Evolutionary conservation across 2,113 vertebrate species (phyloP).

Genomic region (Heteronetta atricapilla): DNA sequence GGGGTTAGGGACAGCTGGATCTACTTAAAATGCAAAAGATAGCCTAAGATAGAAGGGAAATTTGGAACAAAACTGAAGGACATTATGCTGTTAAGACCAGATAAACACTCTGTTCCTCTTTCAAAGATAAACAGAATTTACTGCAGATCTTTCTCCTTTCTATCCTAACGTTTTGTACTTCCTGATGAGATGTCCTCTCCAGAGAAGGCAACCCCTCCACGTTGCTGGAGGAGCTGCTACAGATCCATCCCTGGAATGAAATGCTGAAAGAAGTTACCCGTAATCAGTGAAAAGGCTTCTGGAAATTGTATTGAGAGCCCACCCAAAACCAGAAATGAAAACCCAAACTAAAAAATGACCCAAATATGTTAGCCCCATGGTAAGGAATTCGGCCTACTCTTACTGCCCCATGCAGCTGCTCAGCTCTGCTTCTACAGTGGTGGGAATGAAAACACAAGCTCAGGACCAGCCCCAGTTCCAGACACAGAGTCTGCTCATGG

Average conservation of each 20-base stretch:
- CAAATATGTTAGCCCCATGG: not conserved
- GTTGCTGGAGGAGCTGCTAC: not conserved
- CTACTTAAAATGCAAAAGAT: not conserved
- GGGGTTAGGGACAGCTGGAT: not conserved
- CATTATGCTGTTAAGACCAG: not conserved
- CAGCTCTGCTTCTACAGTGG: not conserved
- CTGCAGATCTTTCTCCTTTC: not conserved
- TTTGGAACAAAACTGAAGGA: not conserved
- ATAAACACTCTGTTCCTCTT: not conserved
- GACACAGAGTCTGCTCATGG: not conserved
- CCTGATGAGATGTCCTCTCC: not conserved
- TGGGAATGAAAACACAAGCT: not conserved
- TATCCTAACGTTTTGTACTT: not conserved
- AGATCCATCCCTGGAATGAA: not conserved
- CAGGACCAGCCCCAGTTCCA: not conserved
- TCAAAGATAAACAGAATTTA: conserved; percentile 5
- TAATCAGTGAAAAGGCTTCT: not conserved
- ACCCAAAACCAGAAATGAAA: too few relatives aligned
- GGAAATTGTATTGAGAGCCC: not conserved
- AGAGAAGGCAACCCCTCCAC: not conserved
- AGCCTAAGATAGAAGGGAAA: not conserved
- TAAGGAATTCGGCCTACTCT: not conserved
- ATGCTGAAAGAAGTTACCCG: not conserved
- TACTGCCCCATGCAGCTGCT: not conserved
- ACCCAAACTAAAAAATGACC: not conserved